Evolutionary conservation across 1,140 invertebrate genomes (phyloP).

Genomic region (Eupeodes corollae): DNA sequence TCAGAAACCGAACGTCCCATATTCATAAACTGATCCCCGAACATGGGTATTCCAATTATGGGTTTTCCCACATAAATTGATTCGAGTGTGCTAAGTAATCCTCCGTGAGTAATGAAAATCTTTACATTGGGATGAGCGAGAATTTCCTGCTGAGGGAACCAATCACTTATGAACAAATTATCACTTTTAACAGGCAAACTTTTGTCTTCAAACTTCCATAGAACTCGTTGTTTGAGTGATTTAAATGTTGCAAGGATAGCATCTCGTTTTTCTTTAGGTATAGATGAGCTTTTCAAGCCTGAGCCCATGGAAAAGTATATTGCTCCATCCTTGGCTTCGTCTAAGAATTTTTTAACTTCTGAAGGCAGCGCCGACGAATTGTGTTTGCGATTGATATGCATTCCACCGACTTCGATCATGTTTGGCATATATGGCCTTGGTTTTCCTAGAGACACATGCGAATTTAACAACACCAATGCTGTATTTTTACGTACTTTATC

Average conservation of each 20-base stretch:
- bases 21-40: conserved; percentile 62
- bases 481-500: conserved; percentile 23
- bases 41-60: conserved; percentile 56
- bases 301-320: conserved; percentile 55
- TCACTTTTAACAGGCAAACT: conserved; percentile 23
- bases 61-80: conserved; percentile 65
- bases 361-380: conserved; percentile 27
- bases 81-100: conserved; percentile 63
- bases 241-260: conserved; percentile 9
- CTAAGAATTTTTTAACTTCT: conserved; percentile 38
- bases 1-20: conserved; percentile 53
- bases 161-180: conserved; percentile 55
- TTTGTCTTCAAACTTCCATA: conserved; percentile 41
- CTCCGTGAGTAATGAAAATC: conserved; percentile 70
- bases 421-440: conserved; percentile 41
- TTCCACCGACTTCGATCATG: conserved; percentile 35
- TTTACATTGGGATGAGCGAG: conserved; percentile 58
- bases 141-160: conserved; percentile 71
- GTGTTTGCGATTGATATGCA: conserved; percentile 39
- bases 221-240: conserved; percentile 28
- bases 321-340: conserved; percentile 46
- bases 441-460: conserved; percentile 39
- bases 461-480: conserved; percentile 40
- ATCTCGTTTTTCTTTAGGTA: conserved; percentile 31
- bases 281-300: conserved; percentile 41